Base-by-base conservation (phyloP, 64 coral and sea anemone species). In the Pocillopora damicornis region DNA sequence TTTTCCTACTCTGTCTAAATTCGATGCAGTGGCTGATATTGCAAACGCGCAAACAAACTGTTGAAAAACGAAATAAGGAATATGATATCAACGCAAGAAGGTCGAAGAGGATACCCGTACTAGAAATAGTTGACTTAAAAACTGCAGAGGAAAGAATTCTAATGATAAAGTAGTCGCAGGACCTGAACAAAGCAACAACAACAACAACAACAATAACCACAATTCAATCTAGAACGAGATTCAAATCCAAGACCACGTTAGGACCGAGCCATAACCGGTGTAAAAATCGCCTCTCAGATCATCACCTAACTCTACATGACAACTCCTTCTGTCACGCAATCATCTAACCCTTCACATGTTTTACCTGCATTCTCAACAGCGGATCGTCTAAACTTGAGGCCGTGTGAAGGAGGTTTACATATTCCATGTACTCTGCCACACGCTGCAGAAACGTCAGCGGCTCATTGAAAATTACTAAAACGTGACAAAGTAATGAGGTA, bases 391-490 rank as follows among this genome's bases (percentile, higher is more conserved):
- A 83, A 13, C 81, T 82, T 0, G 86, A 90, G 1, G 97, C 97
- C 38, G 89, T 95, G 11, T 95, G 87, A 38, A 99, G 88, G 9
- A 99, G 62, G 78, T 95, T 73, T 5, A 86, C 87, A 73, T 99
- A 95, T n/a, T 99, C 97, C 97, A 99, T 99, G 77, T 99, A 99
- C 22, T 99, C 97, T 22, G 92, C 80, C 59, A 99, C 88, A 42
- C 97, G 87, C 74, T 99, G 97, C 16, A 99, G 93, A 83, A 99
- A 99, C 15, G 97, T 99, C 78, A 99, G 42, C 18, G 97, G 97
- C 34, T 99, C 97, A 79, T 99, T 99, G 93, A 99, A 99, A 23
- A 99, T 95, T 51, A 99, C 97, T 99, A 75, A 87, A 95, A 85
- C 1, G 81, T 73, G 59, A 76, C 13, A 58, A 15, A 9, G 58